Conservation (phyloP, 2,888 invertebrate genomes). For the Ochropleura leucogaster region DNA sequence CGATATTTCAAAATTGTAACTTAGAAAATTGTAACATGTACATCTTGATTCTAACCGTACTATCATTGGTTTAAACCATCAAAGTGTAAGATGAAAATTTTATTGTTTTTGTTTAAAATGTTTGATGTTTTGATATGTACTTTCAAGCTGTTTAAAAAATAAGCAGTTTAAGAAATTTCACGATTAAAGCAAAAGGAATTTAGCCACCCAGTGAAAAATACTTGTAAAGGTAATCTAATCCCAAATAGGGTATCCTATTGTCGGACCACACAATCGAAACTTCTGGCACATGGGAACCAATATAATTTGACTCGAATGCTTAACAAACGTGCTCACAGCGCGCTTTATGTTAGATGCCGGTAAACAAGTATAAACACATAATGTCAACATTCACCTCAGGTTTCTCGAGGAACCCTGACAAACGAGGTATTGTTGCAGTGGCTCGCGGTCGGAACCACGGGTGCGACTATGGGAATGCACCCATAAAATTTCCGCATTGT, state of each 20-base stretch:
- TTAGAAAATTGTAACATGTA: too few relatives aligned
- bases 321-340: constrained; percentile 61
- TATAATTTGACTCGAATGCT: constrained; percentile 60
- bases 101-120: not conserved
- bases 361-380: constrained; percentile 70
- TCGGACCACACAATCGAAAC: constrained; percentile 38
- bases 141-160: not conserved
- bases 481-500: constrained; percentile 84
- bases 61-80: not conserved
- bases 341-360: constrained; percentile 64
- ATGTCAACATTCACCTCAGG: constrained; percentile 75
- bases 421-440: constrained; percentile 85
- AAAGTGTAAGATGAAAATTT: not conserved
- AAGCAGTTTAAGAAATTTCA: not conserved
- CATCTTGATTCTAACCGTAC: not conserved
- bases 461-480: constrained; percentile 81
- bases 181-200: not conserved
- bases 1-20: constrained; percentile 12
- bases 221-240: not conserved
- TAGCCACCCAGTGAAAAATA: not conserved
- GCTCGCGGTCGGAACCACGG: constrained; percentile 69
- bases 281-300: constrained; percentile 43
- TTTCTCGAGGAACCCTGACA: constrained; percentile 85
- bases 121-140: too few relatives aligned
- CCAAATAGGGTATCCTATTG: constrained; percentile 25